A percentile compares a stretch with the other conserved stretches of the same genome.
These are phyloP conservation scores for Euura lappo DNA, from an alignment of 1,140 invertebrate species.

Conservation along the genomic window DNA sequence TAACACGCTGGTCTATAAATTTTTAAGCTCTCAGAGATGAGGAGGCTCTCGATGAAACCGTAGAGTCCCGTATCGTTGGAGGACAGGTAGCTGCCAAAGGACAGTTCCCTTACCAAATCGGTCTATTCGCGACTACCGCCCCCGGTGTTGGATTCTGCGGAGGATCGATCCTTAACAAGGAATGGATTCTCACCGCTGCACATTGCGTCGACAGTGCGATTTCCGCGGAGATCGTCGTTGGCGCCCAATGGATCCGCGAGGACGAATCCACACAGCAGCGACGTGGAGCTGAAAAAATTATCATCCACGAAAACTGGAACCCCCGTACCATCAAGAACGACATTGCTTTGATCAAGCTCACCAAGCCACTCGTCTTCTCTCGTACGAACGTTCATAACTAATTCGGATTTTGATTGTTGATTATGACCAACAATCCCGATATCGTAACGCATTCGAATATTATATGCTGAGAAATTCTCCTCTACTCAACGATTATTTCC, in stretches of 20 bases:
- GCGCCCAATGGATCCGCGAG: slow-evolving; percentile 14
- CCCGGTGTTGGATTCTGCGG: slow-evolving; percentile 60
- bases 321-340: slow-evolving; percentile 17
- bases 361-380: background rate
- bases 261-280: slow-evolving; percentile 1
- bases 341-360: slow-evolving; percentile 10
- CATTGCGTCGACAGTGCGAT: slow-evolving; percentile 61
- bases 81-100: slow-evolving; percentile 49
- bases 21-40: background rate
- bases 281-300: background rate
- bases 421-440: too few relatives aligned
- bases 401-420: background rate
- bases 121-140: slow-evolving; percentile 44
- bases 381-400: background rate
- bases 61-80: slow-evolving; percentile 38
- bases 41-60: background rate
- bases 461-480: too few relatives aligned
- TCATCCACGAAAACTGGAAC: slow-evolving; percentile 19
- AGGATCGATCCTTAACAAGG: slow-evolving; percentile 61
- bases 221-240: slow-evolving; percentile 17
- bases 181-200: slow-evolving; percentile 67
- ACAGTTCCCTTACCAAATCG: slow-evolving; percentile 62
- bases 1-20: background rate
- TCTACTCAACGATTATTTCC: background rate
- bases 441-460: too few relatives aligned